Evolutionary conservation across 2,888 invertebrate species (phyloP).

Genomic region (Priocnemis perturbator): DNA sequence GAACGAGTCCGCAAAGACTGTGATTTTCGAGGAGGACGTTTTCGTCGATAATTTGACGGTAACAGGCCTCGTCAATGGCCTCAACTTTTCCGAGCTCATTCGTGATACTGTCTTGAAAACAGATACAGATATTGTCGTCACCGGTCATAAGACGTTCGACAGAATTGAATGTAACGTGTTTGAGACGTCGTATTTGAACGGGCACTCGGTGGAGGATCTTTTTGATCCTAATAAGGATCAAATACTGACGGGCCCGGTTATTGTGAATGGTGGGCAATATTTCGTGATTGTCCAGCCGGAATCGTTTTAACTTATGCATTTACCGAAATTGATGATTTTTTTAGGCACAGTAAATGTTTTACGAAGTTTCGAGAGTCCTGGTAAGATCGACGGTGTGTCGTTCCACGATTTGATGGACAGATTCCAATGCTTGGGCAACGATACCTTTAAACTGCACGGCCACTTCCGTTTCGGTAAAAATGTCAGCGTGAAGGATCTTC

Average conservation of each 20-base stretch:
- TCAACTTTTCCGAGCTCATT: constrained; percentile 35
- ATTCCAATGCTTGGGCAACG: constrained; percentile 39
- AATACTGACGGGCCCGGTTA: constrained; percentile 52
- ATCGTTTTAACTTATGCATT: not conserved
- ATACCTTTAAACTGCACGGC: constrained; percentile 44
- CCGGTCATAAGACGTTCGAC: constrained; percentile 50
- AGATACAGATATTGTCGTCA: constrained; percentile 49
- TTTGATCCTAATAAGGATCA: constrained; percentile 56
- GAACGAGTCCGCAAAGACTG: constrained; percentile 38
- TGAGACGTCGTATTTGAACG: constrained; percentile 47
- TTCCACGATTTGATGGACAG: constrained; percentile 41
- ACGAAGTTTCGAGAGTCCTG: constrained; percentile 47
- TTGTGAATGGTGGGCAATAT: constrained; percentile 52
- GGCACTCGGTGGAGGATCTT: constrained; percentile 45
- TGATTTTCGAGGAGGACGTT: constrained; percentile 48
- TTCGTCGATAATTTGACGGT: constrained; percentile 52
- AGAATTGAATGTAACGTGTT: constrained; percentile 50
- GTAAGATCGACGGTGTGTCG: constrained; percentile 49
- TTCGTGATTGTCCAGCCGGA: not conserved
- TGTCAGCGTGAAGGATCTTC: constrained; percentile 44
- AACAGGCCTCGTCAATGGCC: constrained; percentile 49
- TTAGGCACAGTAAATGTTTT: constrained; percentile 36
- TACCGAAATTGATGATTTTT: not conserved
- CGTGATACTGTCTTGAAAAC: constrained; percentile 56
- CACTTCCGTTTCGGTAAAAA: constrained; percentile 41